Evolutionary conservation across 37 sponge, comb jelly and placozoan species (phyloP).

Genomic region (Corticium candelabrum): DNA sequence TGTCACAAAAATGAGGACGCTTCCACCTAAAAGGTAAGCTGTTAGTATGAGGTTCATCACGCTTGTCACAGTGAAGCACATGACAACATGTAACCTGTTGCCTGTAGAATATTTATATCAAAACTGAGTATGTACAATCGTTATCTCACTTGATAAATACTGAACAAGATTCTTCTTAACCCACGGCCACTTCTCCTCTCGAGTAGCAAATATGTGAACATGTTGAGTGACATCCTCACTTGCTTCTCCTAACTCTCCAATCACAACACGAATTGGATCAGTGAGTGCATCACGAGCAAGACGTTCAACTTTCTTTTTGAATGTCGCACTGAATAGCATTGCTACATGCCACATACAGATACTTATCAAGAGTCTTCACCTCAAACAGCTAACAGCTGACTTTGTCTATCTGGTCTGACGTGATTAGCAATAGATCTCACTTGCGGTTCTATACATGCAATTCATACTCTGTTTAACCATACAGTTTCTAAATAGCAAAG

Average conservation of each 20-base stretch:
- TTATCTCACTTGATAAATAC: slow-evolving; percentile 56
- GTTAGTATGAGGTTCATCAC: no score
- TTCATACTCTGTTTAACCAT: not conserved
- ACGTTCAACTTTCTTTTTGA: slow-evolving; percentile 81
- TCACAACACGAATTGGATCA: slow-evolving; percentile 76
- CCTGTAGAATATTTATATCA: not conserved
- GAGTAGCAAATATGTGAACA: slow-evolving; percentile 39
- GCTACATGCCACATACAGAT: slow-evolving; percentile 26
- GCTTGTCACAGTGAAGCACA: no score
- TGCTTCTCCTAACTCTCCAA: slow-evolving; percentile 88
- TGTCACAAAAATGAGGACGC: slow-evolving; percentile 96
- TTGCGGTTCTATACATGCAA: slow-evolving; percentile 51
- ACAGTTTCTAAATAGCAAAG: not conserved
- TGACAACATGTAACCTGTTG: not conserved
- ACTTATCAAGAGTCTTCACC: not conserved
- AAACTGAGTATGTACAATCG: no score
- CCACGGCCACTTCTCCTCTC: slow-evolving; percentile 89
- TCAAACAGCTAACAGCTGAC: slow-evolving; percentile 24
- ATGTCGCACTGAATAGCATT: slow-evolving; percentile 93
- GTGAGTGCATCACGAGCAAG: slow-evolving; percentile 77
- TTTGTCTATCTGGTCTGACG: slow-evolving; percentile 84
- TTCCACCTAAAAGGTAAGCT: slow-evolving; percentile 60
- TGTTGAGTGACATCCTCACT: slow-evolving; percentile 93
- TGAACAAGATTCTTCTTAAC: slow-evolving; percentile 62
- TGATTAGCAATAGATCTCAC: slow-evolving; percentile 84